Evolutionary conservation across 1,140 invertebrate genomes (phyloP).

Genomic region (Plutomurus gul): DNA sequence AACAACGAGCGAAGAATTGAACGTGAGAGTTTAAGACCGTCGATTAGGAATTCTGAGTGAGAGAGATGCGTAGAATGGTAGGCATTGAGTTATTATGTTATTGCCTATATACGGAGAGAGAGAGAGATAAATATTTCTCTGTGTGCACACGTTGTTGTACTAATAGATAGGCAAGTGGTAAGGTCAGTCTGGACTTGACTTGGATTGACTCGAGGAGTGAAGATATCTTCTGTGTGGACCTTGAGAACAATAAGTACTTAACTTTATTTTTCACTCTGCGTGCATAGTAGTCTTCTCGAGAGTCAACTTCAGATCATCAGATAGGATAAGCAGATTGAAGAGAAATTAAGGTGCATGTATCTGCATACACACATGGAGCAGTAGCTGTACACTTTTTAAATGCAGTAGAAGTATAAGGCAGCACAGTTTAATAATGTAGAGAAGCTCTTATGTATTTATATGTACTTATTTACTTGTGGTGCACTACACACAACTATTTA

Average conservation of each 20-base stretch:
- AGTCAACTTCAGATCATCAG: slow-evolving; percentile 13
- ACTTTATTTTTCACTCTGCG: slow-evolving; percentile 2
- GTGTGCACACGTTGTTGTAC: not conserved
- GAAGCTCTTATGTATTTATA: too few species aligned
- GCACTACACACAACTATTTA: too few species aligned
- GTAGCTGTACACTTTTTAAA: too few species aligned
- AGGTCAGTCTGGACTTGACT: slow-evolving; percentile 3
- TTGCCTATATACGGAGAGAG: not conserved
- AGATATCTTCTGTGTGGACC: not conserved
- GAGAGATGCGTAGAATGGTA: too few species aligned
- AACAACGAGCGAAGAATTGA: too few species aligned
- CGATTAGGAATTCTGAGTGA: too few species aligned
- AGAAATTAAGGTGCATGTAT: slow-evolving; percentile 1
- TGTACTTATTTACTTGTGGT: too few species aligned
- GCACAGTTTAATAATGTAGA: too few species aligned
- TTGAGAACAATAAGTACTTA: slow-evolving; percentile 21
- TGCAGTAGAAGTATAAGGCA: too few species aligned
- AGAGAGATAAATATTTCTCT: not conserved
- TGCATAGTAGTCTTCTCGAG: not conserved
- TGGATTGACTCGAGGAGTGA: not conserved
- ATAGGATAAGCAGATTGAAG: not conserved
- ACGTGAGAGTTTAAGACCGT: too few species aligned
- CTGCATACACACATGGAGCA: not conserved
- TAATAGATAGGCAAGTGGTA: not conserved
- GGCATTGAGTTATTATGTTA: too few species aligned